A percentile compares a stretch with the other conserved stretches of the same genome.
Evolutionary conservation across 2,113 vertebrate genomes (phyloP).

Genomic region (Triplophysa tibetana): DNA sequence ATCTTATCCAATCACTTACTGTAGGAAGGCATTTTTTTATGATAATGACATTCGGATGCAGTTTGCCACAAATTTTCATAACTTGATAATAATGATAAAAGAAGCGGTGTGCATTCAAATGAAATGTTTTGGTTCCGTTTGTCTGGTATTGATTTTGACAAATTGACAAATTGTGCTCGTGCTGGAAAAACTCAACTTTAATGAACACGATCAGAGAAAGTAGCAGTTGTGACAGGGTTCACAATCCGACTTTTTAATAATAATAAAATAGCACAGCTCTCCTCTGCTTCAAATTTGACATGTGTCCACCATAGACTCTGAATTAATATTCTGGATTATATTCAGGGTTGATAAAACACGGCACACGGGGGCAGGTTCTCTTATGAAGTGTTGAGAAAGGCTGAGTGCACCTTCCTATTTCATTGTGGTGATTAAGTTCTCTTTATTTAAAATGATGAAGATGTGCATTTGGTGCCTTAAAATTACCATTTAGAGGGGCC

Average conservation of each 20-base stretch:
- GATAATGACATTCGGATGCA: too few species aligned
- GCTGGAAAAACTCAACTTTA: slow-evolving; percentile 12
- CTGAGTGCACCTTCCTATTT: slow-evolving; percentile 40
- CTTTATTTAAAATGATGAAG: slow-evolving; percentile 26
- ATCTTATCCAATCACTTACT: background rate
- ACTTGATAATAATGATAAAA: background rate
- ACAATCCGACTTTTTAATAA: slow-evolving; percentile 2
- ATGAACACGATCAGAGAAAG: slow-evolving; percentile 17
- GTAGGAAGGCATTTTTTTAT: too few species aligned
- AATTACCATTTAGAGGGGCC: slow-evolving; percentile 44
- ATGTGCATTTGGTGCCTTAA: slow-evolving; percentile 41
- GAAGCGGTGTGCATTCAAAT: background rate
- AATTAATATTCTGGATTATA: slow-evolving; percentile 38
- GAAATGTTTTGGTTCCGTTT: background rate
- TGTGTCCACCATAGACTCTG: slow-evolving; percentile 5
- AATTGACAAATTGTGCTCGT: slow-evolving; percentile 17
- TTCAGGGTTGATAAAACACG: slow-evolving; percentile 46
- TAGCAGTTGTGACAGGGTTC: slow-evolving; percentile 18
- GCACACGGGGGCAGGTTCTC: background rate
- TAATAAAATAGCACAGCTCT: slow-evolving; percentile 13
- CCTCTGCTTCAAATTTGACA: slow-evolving; percentile 43
- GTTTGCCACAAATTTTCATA: too few species aligned
- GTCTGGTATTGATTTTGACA: slow-evolving; percentile 24
- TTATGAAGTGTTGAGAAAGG: slow-evolving; percentile 42
- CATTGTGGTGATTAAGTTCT: slow-evolving; percentile 43